These are phyloP conservation scores for Maccullochella peelii DNA, from an alignment of 2,113 vertebrate genomes.

Conservation along the genomic window DNA sequence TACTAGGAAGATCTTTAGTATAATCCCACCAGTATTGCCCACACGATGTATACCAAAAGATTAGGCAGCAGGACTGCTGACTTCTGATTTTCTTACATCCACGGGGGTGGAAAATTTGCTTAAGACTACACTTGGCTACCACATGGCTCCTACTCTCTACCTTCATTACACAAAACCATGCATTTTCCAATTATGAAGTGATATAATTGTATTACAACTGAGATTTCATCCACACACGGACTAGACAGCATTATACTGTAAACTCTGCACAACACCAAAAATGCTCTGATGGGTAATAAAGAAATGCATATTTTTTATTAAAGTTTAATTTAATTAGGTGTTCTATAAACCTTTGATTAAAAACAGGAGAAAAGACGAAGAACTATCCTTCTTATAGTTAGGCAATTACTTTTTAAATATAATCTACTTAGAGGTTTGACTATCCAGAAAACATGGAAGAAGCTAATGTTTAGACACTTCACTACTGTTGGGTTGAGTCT, in stretches of 20 bases:
- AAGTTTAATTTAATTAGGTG: conserved; percentile 61
- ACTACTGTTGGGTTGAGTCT: neutral
- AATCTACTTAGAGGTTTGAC: neutral
- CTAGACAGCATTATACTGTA: conserved; percentile 51
- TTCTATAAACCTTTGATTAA: conserved; percentile 74
- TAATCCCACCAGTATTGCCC: conserved; percentile 21
- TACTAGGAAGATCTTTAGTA: conserved; percentile 21
- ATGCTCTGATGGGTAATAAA: conserved; percentile 45
- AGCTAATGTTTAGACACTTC: conserved; percentile 8
- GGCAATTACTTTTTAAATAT: neutral
- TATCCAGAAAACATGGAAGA: neutral
- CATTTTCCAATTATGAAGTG: conserved; percentile 63
- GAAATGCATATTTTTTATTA: conserved; percentile 48
- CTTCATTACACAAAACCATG: conserved; percentile 60
- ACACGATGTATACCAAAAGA: conserved; percentile 27
- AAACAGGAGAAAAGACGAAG: conserved; percentile 35
- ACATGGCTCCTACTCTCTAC: conserved; percentile 19
- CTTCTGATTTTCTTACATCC: conserved; percentile 49
- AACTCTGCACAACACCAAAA: conserved; percentile 55
- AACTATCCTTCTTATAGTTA: conserved; percentile 2
- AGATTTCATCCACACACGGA: conserved; percentile 61
- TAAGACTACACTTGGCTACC: conserved; percentile 51
- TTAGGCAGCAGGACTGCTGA: conserved; percentile 61
- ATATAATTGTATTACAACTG: conserved; percentile 69
- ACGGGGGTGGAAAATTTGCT: conserved; percentile 53